Conservation (phyloP, 2,888 invertebrate genomes). For the Neoscelio sp. region DNA sequence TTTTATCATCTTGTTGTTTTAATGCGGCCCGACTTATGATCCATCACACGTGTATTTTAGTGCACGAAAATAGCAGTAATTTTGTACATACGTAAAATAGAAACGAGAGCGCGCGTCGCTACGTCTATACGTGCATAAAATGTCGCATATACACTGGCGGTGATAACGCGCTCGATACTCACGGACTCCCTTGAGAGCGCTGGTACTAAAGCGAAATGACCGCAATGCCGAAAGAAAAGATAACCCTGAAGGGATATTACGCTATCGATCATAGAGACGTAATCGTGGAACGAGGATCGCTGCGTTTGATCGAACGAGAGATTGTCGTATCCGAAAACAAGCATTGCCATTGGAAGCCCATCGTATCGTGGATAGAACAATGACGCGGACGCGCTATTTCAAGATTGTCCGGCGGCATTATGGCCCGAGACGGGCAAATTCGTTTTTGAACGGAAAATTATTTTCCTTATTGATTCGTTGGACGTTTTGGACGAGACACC, state of each 20-base stretch:
- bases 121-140: slow-evolving; percentile 45
- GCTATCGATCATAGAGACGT: slow-evolving; percentile 69
- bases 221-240: slow-evolving; percentile 71
- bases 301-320: slow-evolving; percentile 64
- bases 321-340: slow-evolving; percentile 64
- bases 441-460: slow-evolving; percentile 23
- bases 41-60: slow-evolving; percentile 37
- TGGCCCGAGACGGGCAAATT: slow-evolving; percentile 33
- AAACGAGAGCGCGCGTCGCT: slow-evolving; percentile 36
- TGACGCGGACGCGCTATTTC: slow-evolving; percentile 32
- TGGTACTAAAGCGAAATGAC: slow-evolving; percentile 72
- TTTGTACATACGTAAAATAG: slow-evolving; percentile 54
- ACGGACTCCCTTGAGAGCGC: slow-evolving; percentile 59
- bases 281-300: slow-evolving; percentile 54
- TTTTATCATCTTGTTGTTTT: slow-evolving; percentile 44
- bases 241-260: slow-evolving; percentile 63
- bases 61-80: slow-evolving; percentile 38
- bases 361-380: slow-evolving; percentile 42
- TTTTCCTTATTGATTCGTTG: slow-evolving; percentile 37
- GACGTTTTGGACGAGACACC: no score
- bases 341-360: slow-evolving; percentile 48
- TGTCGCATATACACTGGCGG: slow-evolving; percentile 50
- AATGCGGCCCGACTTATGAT: slow-evolving; percentile 33
- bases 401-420: slow-evolving; percentile 45
- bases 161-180: slow-evolving; percentile 63